These are phyloP conservation scores for Lingula anatina DNA, from an alignment of 2,888 invertebrate genomes.

Conservation along the genomic window DNA sequence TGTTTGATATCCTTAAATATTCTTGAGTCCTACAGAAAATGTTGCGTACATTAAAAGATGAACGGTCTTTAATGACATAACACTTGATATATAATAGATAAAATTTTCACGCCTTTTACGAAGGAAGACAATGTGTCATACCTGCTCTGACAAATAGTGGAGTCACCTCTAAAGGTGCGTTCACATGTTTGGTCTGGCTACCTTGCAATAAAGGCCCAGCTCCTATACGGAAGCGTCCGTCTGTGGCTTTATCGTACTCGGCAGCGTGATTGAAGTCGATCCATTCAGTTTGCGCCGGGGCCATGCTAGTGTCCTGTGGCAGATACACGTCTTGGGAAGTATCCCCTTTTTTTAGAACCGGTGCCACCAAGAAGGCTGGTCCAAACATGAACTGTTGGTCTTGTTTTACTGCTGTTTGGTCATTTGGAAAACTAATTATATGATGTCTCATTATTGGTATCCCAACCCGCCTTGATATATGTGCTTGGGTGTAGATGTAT, in stretches of 20 bases:
- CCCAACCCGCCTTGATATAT: slow-evolving; percentile 4
- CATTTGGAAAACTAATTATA: slow-evolving; percentile 3
- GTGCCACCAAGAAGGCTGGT: slow-evolving; percentile 3
- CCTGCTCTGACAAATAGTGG: slow-evolving; percentile 4
- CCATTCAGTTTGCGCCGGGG: no score
- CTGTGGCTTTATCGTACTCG: slow-evolving; percentile 3
- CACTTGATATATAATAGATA: no score
- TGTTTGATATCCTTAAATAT: no score
- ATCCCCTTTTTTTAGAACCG: not conserved
- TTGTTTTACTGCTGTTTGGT: not conserved
- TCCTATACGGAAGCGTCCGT: slow-evolving; percentile 4
- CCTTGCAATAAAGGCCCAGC: not conserved
- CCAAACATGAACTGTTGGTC: slow-evolving; percentile 6
- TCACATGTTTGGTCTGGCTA: not conserved
- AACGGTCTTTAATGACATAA: no score
- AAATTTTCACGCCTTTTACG: no score
- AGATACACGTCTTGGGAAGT: not conserved
- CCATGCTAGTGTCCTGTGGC: not conserved
- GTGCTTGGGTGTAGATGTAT: slow-evolving; percentile 8
- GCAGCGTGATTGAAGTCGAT: slow-evolving; percentile 4
- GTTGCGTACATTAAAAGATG: no score
- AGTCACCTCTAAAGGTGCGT: slow-evolving; percentile 4
- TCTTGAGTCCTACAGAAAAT: no score
- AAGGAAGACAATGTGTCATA: no score
- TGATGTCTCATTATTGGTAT: slow-evolving; percentile 7